Base-by-base conservation (phyloP, 1,140 invertebrate genomes). In the Homalodisca vitripennis region DNA sequence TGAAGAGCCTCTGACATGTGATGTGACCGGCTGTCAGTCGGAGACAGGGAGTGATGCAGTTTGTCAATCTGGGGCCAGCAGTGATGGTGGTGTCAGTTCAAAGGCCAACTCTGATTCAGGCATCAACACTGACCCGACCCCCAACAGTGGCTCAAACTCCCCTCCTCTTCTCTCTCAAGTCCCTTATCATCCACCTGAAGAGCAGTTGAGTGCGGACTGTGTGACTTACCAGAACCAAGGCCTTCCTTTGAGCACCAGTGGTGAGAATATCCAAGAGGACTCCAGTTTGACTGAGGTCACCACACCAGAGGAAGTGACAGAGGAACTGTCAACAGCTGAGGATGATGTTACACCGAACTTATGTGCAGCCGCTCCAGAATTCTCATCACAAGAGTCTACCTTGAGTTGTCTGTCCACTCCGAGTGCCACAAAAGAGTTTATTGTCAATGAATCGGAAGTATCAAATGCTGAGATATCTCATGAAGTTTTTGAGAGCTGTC, bases 51-150 rank as follows among this genome's bases (percentile, higher is more conserved):
- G 67, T 29, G 70, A 72, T 29, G 57, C 48, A 10, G 60, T 27
- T 6, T 70, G 71, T 32, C 74, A 75, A 31, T 75, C 74, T 1
- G 74, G 74, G 6, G 75, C 73, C 17, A 74, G 75, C 62, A 71
- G 72, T 41, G 70, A 74, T 27, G 69, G 68, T n/a, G 70, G 72
- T 2, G 66, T 51, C 20, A 72, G 71, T 26, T 73, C n/a, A n/a
- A n/a, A n/a, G n/a, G 74, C 74, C 13, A 74, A 74, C 10, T 75
- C 75, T 2, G 75, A 75, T 53, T 74, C 73, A 0, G 75, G 75
- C 24, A 74, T 75, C 24, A 60, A 72, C 22, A 75, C 75, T 17
- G 71, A 75, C 41, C 71, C 68, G 1, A 67, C 64, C n/a, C 68
- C 68, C 30, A 71, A 74, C 47, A 74, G 72, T 31, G 74, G 75